phyloP scores from a whole-genome alignment of 1,140 invertebrate genomes.

The Ylistrum balloti region DNA sequence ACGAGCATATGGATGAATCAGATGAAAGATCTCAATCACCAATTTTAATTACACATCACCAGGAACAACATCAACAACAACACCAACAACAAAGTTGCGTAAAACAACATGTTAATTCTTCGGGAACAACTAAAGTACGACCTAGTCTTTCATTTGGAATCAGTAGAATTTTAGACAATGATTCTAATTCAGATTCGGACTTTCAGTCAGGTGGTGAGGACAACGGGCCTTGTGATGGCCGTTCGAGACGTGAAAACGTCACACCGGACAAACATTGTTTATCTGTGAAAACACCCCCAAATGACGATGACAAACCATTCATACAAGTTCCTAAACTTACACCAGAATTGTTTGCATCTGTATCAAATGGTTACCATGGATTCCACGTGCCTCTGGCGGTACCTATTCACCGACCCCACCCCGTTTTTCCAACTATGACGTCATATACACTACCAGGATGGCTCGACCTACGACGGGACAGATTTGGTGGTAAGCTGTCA shows the following conservation, averaged over 20 bases:
- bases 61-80: background rate
- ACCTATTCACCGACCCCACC: constrained; percentile 67
- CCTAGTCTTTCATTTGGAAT: constrained; percentile 70
- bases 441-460: constrained; percentile 68
- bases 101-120: background rate
- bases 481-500: constrained; percentile 65
- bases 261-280: constrained; percentile 20
- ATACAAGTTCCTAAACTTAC: constrained; percentile 26
- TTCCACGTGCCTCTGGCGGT: constrained; percentile 57
- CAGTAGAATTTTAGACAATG: constrained; percentile 63
- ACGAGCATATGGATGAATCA: background rate
- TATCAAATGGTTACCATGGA: constrained; percentile 58
- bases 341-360: constrained; percentile 2
- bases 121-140: constrained; percentile 42
- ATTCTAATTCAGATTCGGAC: background rate
- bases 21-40: background rate
- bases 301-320: background rate
- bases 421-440: constrained; percentile 67
- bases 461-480: constrained; percentile 68
- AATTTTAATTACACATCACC: background rate
- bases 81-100: background rate
- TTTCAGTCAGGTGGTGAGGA: background rate
- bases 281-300: background rate
- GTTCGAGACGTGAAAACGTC: background rate
- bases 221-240: background rate